These are phyloP conservation scores for Microtus richardsoni DNA, from an alignment of 2,113 vertebrate species.

Conservation along the genomic window DNA sequence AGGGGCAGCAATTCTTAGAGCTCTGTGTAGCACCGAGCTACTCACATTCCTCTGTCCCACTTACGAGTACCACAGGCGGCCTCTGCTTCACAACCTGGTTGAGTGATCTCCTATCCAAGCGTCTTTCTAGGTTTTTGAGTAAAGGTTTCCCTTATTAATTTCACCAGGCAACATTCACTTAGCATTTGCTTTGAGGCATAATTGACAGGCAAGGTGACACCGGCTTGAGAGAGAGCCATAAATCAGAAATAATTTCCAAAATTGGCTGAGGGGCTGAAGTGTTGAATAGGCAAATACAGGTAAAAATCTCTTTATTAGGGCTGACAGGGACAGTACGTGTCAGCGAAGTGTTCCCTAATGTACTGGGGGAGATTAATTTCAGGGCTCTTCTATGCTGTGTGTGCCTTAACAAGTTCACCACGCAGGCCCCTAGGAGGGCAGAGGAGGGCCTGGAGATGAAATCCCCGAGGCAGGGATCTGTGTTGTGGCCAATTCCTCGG, in stretches of 20 bases:
- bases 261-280: constrained; percentile 88
- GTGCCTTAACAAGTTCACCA: constrained; percentile 77
- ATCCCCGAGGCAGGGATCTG: neutral
- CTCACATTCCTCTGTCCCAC: neutral
- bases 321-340: constrained; percentile 90
- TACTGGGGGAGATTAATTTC: constrained; percentile 85
- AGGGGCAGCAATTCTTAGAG: neutral
- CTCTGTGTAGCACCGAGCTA: neutral
- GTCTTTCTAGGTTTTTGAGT: constrained; percentile 79
- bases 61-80: constrained; percentile 77
- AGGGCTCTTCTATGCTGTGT: constrained; percentile 72
- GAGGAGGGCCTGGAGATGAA: neutral
- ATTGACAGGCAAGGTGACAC: constrained; percentile 91
- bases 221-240: constrained; percentile 87
- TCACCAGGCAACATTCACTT: constrained; percentile 88
- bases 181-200: constrained; percentile 91
- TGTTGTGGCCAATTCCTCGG: neutral
- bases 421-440: neutral
- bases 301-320: constrained; percentile 92
- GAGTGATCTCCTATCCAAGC: constrained; percentile 78
- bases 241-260: constrained; percentile 94
- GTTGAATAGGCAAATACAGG: constrained; percentile 93
- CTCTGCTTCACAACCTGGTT: constrained; percentile 71
- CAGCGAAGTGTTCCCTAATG: constrained; percentile 87
- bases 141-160: constrained; percentile 92